Evolutionary conservation across 2,113 vertebrate genomes (phyloP).

Genomic region (Pollachius pollachius): DNA sequence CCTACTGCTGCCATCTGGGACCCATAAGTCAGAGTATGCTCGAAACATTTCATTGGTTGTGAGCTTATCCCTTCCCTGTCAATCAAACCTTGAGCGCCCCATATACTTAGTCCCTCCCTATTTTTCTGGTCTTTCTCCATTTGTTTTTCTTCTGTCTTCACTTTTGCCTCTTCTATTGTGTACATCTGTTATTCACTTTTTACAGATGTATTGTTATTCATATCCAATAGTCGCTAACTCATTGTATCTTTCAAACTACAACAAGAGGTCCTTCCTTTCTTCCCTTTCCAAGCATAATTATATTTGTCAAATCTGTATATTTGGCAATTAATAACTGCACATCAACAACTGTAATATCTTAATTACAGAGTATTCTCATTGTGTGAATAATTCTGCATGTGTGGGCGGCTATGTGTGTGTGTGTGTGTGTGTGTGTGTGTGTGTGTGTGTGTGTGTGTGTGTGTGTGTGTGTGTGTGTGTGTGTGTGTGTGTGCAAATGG

Average conservation of each 20-base stretch:
- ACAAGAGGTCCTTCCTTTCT: background rate
- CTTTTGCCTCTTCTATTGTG: background rate
- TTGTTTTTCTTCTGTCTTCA: background rate
- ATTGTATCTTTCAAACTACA: no score
- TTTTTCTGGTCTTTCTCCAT: background rate
- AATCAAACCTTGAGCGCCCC: no score
- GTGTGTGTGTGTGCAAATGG: background rate
- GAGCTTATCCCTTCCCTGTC: background rate
- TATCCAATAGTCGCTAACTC: no score
- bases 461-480: background rate
- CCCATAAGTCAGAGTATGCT: background rate
- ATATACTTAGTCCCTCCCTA: no score
- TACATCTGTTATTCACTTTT: no score
- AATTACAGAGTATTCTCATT: background rate
- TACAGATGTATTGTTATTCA: no score
- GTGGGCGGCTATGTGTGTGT: background rate
- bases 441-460: background rate
- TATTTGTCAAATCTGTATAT: background rate
- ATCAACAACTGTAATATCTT: background rate
- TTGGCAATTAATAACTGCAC: background rate
- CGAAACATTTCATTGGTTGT: background rate
- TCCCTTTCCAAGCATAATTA: background rate
- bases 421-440: background rate
- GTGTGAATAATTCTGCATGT: background rate
- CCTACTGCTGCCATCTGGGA: background rate